phyloP scores from a whole-genome alignment of 2,113 vertebrate species.

The Hippocampus barbouri region DNA sequence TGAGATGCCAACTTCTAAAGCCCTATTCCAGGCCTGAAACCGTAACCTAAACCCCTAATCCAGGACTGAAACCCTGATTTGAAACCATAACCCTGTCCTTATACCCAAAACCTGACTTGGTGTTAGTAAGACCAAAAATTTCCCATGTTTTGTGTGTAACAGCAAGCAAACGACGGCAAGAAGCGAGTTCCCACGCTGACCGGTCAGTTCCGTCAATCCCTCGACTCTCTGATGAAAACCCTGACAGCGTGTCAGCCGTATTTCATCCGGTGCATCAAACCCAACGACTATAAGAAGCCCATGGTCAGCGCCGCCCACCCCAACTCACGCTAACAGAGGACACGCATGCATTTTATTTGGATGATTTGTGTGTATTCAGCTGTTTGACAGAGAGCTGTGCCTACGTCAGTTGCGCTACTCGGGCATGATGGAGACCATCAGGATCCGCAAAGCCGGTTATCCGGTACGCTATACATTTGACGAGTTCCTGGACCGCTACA shows the following conservation, averaged over 20 bases:
- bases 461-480: slow-evolving; percentile 86
- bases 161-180: slow-evolving; percentile 72
- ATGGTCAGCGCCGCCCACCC: slow-evolving; percentile 71
- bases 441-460: slow-evolving; percentile 87
- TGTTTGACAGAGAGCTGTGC: slow-evolving; percentile 89
- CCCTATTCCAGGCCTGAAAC: too few species aligned
- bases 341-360: not conserved
- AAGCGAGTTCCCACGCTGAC: slow-evolving; percentile 80
- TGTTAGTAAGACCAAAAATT: not conserved
- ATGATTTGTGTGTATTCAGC: slow-evolving; percentile 58
- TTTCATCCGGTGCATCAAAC: slow-evolving; percentile 96
- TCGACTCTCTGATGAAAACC: slow-evolving; percentile 94
- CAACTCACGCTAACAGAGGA: not conserved
- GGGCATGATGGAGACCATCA: slow-evolving; percentile 95
- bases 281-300: slow-evolving; percentile 93
- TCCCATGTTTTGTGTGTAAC: slow-evolving; percentile 22
- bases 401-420: slow-evolving; percentile 91
- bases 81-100: too few species aligned
- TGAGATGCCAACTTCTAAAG: too few species aligned
- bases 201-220: slow-evolving; percentile 90
- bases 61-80: too few species aligned
- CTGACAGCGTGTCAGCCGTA: slow-evolving; percentile 86
- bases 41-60: too few species aligned
- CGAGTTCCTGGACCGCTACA: slow-evolving; percentile 84
- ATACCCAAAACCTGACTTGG: not conserved